Evolutionary conservation across 2,888 invertebrate species (phyloP).

Genomic region (Gonocerus acuteangulatus): DNA sequence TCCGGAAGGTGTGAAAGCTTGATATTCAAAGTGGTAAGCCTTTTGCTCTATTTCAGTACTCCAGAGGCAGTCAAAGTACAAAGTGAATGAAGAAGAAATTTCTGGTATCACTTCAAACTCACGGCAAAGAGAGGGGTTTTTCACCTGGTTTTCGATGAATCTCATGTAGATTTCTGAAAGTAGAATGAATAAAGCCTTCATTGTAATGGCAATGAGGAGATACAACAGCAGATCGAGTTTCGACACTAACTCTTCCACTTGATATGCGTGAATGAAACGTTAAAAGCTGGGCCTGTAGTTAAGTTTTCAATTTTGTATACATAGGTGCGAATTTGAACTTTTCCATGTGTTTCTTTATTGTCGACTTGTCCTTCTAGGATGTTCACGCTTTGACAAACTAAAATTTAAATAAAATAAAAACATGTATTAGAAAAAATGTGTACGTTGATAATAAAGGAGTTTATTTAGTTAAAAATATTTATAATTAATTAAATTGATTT

Average conservation of each 20-base stretch:
- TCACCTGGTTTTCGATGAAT: slow-evolving; percentile 32
- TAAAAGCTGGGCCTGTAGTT: slow-evolving; percentile 28
- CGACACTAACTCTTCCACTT: slow-evolving; percentile 36
- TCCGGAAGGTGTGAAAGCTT: slow-evolving; percentile 30
- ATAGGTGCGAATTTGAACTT: slow-evolving; percentile 25
- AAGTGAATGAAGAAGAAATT: slow-evolving; percentile 23
- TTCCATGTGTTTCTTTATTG: slow-evolving; percentile 24
- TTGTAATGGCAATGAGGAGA: slow-evolving; percentile 5
- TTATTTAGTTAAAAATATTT: too few relatives aligned
- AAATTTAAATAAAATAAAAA: slow-evolving; percentile 10
- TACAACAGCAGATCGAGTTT: slow-evolving; percentile 11
- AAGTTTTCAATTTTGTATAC: neutral
- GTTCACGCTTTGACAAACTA: slow-evolving; percentile 26
- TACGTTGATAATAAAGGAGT: too few relatives aligned
- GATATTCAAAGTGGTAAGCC: slow-evolving; percentile 36
- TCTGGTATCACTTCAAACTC: slow-evolving; percentile 35
- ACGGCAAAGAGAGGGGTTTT: slow-evolving; percentile 34
- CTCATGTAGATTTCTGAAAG: slow-evolving; percentile 33
- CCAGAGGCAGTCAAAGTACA: slow-evolving; percentile 38
- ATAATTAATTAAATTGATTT: too few relatives aligned
- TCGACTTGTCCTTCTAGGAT: slow-evolving; percentile 28
- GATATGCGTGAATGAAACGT: slow-evolving; percentile 34
- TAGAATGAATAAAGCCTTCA: slow-evolving; percentile 15
- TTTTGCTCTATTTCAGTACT: slow-evolving; percentile 20
- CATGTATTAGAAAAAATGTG: too few relatives aligned